phyloP scores from a whole-genome alignment of 2,797 vertebrate species.

The Eidolon dupreanum region DNA sequence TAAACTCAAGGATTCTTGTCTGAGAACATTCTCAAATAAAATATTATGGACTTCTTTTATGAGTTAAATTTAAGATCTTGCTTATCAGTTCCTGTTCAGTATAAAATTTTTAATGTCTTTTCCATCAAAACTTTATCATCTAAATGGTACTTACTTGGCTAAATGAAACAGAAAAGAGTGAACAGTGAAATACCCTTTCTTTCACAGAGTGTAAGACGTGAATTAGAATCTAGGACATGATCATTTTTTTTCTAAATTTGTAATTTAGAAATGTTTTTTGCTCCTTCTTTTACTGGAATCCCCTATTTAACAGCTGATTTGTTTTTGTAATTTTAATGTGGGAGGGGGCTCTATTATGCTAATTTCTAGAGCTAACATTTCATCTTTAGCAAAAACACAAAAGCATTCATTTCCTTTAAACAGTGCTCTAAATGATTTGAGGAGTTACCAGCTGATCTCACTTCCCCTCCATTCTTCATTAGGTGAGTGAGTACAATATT shows the following conservation, averaged over 20 bases:
- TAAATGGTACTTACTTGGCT: background rate
- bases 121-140: background rate
- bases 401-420: background rate
- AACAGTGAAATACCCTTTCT: background rate
- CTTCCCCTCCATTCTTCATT: background rate
- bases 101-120: background rate
- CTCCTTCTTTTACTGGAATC: background rate
- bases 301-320: background rate
- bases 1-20: background rate
- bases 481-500: background rate
- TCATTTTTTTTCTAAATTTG: background rate
- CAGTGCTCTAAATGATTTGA: accelerated
- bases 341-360: background rate
- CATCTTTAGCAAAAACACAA: background rate
- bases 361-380: background rate
- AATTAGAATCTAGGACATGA: background rate
- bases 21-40: background rate
- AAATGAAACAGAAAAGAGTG: background rate
- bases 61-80: background rate
- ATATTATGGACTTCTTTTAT: background rate
- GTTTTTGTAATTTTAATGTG: background rate
- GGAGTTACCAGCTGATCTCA: background rate
- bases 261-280: background rate
- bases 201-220: background rate
- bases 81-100: background rate